Base-by-base conservation (phyloP, 2,113 vertebrate genomes). In the Verasper variegatus region DNA sequence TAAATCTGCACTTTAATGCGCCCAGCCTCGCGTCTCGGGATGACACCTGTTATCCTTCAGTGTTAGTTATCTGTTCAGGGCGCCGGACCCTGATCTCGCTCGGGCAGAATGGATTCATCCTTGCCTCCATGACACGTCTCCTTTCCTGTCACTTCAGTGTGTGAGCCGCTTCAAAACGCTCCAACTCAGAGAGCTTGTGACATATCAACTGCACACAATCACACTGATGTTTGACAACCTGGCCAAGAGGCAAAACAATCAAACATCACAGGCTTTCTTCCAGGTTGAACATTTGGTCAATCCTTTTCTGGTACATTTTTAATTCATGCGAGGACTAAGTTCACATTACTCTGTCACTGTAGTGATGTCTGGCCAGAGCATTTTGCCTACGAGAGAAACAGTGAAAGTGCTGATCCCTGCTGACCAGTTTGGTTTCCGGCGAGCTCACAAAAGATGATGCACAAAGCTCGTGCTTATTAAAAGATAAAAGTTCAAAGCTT, bases 41-140 rank as follows among this genome's bases (percentile, higher is more conserved):
- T 82, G 71, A 59, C 62, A 71, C n/a, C 57, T 23, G 42, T 58
- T 68, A 47, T 62, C 35, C 49, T 54, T 59, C 49, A 24, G 17
- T 67, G 20, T 58, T 55, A 58, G 59, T 67, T 68, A 68, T 86
- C 71, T 60, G 37, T 67, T 49, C 54, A 59, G 26, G 17, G 21
- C 55, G 84, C 72, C 54, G 27, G 51, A 42, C 11, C 40, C 40
- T 13, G 40, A 42, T 49, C 45, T 51, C 47, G 51, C 68, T 61
- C 60, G 49, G 49, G 42, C 64, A 76, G 51, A 54, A 67, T 27
- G 35, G 51, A 71, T 81, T 70, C 69, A 70, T 74, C 69, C 65
- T 45, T 70, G 12, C 15, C 55, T 31, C 35, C 27, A 45, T 68
- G 71, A 72, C 69, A 51, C 40, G 47, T 78, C 66, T 66, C 56